Conservation (phyloP, 1,140 invertebrate species). For the Phymorhynchus buccinoides region DNA sequence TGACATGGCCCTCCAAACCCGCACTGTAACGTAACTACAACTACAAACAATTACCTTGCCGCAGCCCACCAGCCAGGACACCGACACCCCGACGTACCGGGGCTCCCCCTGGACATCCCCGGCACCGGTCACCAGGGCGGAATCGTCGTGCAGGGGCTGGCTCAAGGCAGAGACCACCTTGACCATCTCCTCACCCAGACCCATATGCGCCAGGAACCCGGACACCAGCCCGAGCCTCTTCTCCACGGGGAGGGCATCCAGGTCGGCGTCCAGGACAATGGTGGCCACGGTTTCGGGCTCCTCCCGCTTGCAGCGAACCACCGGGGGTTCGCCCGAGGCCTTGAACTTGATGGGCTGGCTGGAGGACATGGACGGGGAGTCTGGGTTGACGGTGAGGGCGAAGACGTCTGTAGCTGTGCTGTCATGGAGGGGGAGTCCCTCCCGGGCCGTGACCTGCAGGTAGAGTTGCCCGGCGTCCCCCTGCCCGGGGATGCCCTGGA, state of each 20-base stretch:
- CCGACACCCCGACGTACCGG: conserved; percentile 74
- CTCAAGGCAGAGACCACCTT: conserved; percentile 71
- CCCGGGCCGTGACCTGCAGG: conserved; percentile 76
- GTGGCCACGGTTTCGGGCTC: conserved; percentile 69
- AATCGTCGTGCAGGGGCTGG: conserved; percentile 68
- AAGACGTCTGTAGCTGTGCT: conserved; percentile 60
- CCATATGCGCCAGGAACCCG: conserved; percentile 60
- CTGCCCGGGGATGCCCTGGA: conserved; percentile 78
- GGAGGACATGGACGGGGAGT: conserved; percentile 48
- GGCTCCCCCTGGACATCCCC: conserved; percentile 76
- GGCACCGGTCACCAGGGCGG: conserved; percentile 77
- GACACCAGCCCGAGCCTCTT: conserved; percentile 60
- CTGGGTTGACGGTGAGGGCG: conserved; percentile 57
- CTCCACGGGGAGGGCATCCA: conserved; percentile 54
- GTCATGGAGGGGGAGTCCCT: conserved; percentile 30
- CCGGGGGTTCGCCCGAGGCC: conserved; percentile 47
- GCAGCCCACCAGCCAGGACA: conserved; percentile 82
- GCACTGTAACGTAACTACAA: too few species aligned
- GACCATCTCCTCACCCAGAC: conserved; percentile 72
- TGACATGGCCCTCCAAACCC: too few species aligned
- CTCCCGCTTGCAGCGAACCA: conserved; percentile 61
- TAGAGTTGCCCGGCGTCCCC: conserved; percentile 77
- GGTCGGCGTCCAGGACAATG: conserved; percentile 68
- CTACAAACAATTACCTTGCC: too few species aligned
- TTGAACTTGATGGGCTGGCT: conserved; percentile 41